Percentiles rank a stretch among this genome's conserved stretches.
phyloP scores from a whole-genome alignment of 2,888 invertebrate genomes.

The Galeruca laticollis region DNA sequence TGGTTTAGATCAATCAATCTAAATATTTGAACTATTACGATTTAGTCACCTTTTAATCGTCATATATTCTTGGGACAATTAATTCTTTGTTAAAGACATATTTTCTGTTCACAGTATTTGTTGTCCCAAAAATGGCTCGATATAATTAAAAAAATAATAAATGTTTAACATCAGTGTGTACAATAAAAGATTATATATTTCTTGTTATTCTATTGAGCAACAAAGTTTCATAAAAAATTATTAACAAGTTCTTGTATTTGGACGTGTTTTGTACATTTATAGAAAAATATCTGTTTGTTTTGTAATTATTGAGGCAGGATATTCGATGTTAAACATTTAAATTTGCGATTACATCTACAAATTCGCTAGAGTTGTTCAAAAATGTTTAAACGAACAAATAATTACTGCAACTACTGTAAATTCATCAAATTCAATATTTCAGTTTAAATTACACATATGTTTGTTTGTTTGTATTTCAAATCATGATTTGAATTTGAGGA shows the following conservation, averaged over 20 bases:
- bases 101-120: background rate
- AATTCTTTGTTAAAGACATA: background rate
- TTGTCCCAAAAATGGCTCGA: constrained; percentile 7
- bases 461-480: background rate
- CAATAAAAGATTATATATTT: constrained; percentile 45
- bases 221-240: constrained; percentile 43
- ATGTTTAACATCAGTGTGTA: constrained; percentile 63
- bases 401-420: background rate
- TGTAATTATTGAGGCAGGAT: constrained; percentile 55
- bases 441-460: background rate
- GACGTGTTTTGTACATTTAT: constrained; percentile 56
- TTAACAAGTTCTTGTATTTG: constrained; percentile 41
- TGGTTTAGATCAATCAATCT: constrained; percentile 1
- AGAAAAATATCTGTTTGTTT: constrained; percentile 59
- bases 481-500: no score
- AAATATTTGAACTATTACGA: constrained; percentile 17
- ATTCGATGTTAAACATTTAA: constrained; percentile 65
- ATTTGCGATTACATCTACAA: constrained; percentile 45
- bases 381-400: constrained; percentile 3
- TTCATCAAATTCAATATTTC: constrained; percentile 12
- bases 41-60: constrained; percentile 14
- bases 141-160: constrained; percentile 50
- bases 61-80: constrained; percentile 6
- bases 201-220: constrained; percentile 61
- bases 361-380: constrained; percentile 30